These are phyloP conservation scores for Ormyrus thymus DNA, from an alignment of 2,888 invertebrate genomes.

Conservation along the genomic window DNA sequence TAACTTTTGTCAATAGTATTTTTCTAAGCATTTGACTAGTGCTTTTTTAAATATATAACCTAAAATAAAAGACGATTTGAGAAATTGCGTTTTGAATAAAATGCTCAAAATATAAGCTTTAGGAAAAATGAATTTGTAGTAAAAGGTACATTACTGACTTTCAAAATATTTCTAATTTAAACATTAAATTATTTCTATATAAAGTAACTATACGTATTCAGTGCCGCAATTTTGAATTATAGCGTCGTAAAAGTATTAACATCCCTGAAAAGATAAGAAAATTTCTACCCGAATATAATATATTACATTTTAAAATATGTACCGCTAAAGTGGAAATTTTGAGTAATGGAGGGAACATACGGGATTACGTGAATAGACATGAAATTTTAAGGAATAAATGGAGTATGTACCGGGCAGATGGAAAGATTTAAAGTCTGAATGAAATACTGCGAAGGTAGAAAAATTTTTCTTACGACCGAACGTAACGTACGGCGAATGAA, in stretches of 20 bases:
- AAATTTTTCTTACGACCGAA: too few species aligned
- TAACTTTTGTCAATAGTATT: not conserved
- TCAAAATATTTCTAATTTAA: too few species aligned
- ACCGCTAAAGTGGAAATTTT: not conserved
- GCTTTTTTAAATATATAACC: not conserved
- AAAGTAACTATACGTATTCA: too few species aligned
- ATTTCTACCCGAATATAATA: not conserved
- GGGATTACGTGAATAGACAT: slow-evolving; percentile 3
- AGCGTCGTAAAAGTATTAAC: too few species aligned
- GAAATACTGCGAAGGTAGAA: not conserved
- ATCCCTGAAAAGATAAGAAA: not conserved
- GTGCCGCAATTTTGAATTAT: too few species aligned
- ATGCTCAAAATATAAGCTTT: too few species aligned
- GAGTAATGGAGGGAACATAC: not conserved
- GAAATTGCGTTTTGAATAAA: too few species aligned
- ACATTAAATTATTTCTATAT: too few species aligned
- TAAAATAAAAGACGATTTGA: not conserved
- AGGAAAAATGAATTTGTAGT: too few species aligned
- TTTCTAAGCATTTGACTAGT: not conserved
- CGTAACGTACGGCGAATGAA: not conserved
- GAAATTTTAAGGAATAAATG: slow-evolving; percentile 3
- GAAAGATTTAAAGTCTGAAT: not conserved
- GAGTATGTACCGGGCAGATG: not conserved
- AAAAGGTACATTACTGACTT: too few species aligned
- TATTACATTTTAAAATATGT: not conserved